Evolutionary conservation across 1,140 invertebrate genomes (phyloP).

Genomic region (Periplaneta americana): DNA sequence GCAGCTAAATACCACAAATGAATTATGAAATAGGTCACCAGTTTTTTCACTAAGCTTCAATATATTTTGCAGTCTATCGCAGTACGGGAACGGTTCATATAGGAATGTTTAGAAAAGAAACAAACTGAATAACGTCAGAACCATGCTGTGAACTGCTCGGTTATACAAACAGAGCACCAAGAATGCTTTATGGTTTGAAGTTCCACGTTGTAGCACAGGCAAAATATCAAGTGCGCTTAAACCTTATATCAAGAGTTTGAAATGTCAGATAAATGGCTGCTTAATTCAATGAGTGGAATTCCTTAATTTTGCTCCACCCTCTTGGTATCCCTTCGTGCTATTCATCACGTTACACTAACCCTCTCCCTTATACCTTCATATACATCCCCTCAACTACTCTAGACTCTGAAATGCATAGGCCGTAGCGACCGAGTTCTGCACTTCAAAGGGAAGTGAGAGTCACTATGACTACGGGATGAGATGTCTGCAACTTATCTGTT

Average conservation of each 20-base stretch:
- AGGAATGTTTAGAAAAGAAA: too few relatives aligned
- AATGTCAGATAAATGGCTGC: not conserved
- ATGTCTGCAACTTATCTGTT: not conserved
- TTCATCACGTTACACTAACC: not conserved
- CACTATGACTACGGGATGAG: not conserved
- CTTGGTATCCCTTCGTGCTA: not conserved
- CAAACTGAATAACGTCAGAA: too few relatives aligned
- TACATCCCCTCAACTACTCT: not conserved
- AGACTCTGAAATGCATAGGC: not conserved
- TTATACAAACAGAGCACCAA: too few relatives aligned
- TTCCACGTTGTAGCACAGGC: too few relatives aligned
- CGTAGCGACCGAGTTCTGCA: not conserved
- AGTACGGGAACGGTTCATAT: too few relatives aligned
- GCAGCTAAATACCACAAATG: too few relatives aligned
- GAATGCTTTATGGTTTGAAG: too few relatives aligned
- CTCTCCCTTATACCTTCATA: not conserved
- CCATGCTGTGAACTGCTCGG: too few relatives aligned
- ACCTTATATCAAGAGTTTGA: not conserved
- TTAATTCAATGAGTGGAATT: not conserved
- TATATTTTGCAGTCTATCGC: too few relatives aligned
- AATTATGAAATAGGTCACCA: too few relatives aligned
- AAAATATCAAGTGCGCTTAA: too few relatives aligned
- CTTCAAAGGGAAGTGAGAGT: not conserved
- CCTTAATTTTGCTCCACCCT: not conserved
- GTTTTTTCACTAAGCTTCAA: too few relatives aligned